Base-by-base conservation (phyloP, 1,140 invertebrate genomes). In the Diabrotica undecimpunctata region DNA sequence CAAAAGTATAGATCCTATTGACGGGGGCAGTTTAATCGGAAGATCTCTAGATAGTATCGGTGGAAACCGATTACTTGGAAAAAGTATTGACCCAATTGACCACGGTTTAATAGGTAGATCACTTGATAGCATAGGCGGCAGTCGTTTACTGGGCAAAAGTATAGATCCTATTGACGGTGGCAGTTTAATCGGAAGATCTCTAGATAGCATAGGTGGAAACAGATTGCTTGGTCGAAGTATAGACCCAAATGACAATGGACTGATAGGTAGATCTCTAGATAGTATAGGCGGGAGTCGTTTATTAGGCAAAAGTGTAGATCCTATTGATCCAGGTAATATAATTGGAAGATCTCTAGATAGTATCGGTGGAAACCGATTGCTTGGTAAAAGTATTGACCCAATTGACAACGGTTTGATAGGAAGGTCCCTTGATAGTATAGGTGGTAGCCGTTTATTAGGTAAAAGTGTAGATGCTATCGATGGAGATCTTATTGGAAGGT, bases 121-220 rank as follows among this genome's bases (percentile, higher is more conserved):
- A n/a, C n/a, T n/a, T n/a, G n/a, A n/a, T n/a, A n/a, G n/a, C n/a
- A n/a, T n/a, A n/a, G n/a, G n/a, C n/a, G n/a, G n/a, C n/a, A n/a
- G n/a, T n/a, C n/a, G n/a, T n/a, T n/a, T n/a, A n/a, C n/a, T n/a
- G n/a, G n/a, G n/a, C n/a, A n/a, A n/a, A n/a, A n/a, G n/a, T n/a
- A 58, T 68, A 60, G 65, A 66, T 3, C 56, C 56, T 54, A 70
- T 70, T 50, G 70, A 65, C 7, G 70, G 70, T 13, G 50, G 63
- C 36, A 62, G 0, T 55, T 51, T 57, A 37, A 56, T 62, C 52
- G 46, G 41, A 7, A 50, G 71, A 59, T 61, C 50, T 5, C 5
- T 70, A 25, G 69, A 70, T 35, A 46, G 55, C 10, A 70, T 70
- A 38, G 70, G 66, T 11, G 70, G 70, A 13, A 60, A 61, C 39